Conservation (phyloP, 2,113 vertebrate genomes). For the Nibea albiflora region DNA sequence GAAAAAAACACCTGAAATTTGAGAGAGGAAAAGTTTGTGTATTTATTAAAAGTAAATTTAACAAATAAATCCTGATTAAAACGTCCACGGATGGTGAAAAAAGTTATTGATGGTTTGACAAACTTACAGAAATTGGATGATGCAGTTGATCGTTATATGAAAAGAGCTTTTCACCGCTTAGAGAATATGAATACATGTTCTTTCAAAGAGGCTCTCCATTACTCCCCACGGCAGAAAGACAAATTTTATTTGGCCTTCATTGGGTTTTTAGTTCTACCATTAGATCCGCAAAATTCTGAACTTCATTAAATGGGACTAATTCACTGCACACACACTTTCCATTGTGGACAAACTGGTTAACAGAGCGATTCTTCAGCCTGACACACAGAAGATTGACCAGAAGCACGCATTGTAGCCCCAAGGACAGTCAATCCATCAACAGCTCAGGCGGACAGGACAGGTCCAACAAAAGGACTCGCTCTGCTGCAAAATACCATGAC, state of each 20-base stretch:
- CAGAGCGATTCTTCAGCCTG: slow-evolving; percentile 1
- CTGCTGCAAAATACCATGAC: slow-evolving; percentile 4
- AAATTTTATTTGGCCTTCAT: not conserved
- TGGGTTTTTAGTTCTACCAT: not conserved
- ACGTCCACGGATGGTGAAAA: too few relatives aligned
- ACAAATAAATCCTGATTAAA: not conserved
- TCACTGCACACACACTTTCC: not conserved
- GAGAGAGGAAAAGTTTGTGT: not conserved
- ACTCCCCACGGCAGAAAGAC: not conserved
- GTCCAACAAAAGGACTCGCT: slow-evolving; percentile 38
- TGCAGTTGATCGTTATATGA: too few relatives aligned
- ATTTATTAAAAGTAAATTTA: not conserved
- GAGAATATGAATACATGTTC: too few relatives aligned
- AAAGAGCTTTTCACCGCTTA: too few relatives aligned
- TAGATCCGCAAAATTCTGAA: not conserved
- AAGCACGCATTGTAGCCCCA: slow-evolving; percentile 16
- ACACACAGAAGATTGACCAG: slow-evolving; percentile 6
- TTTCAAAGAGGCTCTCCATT: not conserved
- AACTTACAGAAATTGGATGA: too few relatives aligned
- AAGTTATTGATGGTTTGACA: too few relatives aligned
- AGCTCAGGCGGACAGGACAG: slow-evolving; percentile 43
- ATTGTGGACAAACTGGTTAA: not conserved
- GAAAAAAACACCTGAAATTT: not conserved
- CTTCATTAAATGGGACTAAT: too few relatives aligned
- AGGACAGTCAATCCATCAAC: slow-evolving; percentile 56